These are phyloP conservation scores for Andricus quercusramuli DNA, from an alignment of 2,888 invertebrate species.

Conservation along the genomic window DNA sequence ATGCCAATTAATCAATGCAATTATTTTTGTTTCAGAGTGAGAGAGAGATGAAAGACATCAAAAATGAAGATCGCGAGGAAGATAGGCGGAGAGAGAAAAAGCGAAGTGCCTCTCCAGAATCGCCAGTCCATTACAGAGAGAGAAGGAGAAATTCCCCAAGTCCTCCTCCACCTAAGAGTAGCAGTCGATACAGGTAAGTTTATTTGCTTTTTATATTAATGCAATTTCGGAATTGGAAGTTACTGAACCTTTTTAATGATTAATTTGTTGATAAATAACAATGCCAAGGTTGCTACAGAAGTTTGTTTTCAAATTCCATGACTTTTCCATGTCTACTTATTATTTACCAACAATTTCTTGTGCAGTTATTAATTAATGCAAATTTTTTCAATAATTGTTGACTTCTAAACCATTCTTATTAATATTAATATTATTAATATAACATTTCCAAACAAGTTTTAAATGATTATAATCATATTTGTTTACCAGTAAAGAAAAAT, in stretches of 20 bases:
- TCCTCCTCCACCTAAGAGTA: conserved; percentile 67
- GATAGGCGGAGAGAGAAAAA: conserved; percentile 74
- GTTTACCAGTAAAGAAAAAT: too few species aligned
- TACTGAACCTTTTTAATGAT: too few species aligned
- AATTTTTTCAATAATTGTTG: too few species aligned
- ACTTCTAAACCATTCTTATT: too few species aligned
- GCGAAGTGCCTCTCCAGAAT: conserved; percentile 74
- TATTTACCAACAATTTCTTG: too few species aligned
- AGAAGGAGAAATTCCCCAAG: conserved; percentile 71
- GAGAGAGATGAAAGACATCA: conserved; percentile 75
- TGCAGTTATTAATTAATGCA: too few species aligned
- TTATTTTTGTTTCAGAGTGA: conserved; percentile 67
- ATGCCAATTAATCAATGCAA: not conserved
- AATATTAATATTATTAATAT: too few species aligned
- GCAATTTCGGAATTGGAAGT: too few species aligned
- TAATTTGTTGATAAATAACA: conserved; percentile 18
- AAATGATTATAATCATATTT: too few species aligned
- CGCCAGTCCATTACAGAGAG: conserved; percentile 73
- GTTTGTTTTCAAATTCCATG: too few species aligned
- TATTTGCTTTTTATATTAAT: conserved; percentile 33
- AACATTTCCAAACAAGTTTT: too few species aligned
- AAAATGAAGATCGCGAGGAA: conserved; percentile 75
- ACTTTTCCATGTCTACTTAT: too few species aligned
- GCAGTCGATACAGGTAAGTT: conserved; percentile 70
- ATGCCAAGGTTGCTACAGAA: not conserved